Conservation (phyloP, 2,888 invertebrate species). For the Acanthosoma haemorrhoidale region DNA sequence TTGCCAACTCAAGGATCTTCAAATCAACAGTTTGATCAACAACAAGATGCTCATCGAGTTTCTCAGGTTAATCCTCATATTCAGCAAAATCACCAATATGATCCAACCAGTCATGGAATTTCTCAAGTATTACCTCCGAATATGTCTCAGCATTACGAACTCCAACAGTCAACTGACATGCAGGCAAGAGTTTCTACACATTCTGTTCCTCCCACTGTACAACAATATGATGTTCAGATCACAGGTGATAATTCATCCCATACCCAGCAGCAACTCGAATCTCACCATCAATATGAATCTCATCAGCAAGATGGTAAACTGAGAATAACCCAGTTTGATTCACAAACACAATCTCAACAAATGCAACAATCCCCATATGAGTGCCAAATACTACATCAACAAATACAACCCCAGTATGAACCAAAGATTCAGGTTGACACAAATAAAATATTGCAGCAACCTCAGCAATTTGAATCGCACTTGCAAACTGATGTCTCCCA, state of each 20-base stretch:
- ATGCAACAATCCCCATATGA: slow-evolving; percentile 35
- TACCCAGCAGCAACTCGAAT: background rate
- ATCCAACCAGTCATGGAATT: slow-evolving; percentile 10
- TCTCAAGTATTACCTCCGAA: slow-evolving; percentile 5
- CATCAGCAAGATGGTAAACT: slow-evolving; percentile 38
- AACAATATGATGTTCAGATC: background rate
- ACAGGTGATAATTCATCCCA: background rate
- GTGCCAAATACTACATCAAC: slow-evolving; percentile 38
- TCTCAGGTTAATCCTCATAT: background rate
- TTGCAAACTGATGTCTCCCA: slow-evolving; percentile 41
- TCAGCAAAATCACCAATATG: slow-evolving; percentile 5
- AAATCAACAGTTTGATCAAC: slow-evolving; percentile 9
- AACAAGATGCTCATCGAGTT: background rate
- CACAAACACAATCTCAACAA: slow-evolving; percentile 38
- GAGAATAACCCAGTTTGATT: slow-evolving; percentile 40
- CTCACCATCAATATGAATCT: background rate
- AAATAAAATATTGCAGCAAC: slow-evolving; percentile 40
- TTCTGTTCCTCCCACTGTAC: background rate
- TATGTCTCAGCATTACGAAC: background rate
- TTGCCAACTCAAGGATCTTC: background rate
- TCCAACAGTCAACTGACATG: background rate
- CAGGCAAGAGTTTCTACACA: background rate
- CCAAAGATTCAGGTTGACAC: slow-evolving; percentile 41
- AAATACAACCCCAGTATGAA: slow-evolving; percentile 42
- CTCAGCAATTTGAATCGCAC: slow-evolving; percentile 45